These are phyloP conservation scores for Nudaria mundana DNA, from an alignment of 2,888 invertebrate species.

Conservation along the genomic window DNA sequence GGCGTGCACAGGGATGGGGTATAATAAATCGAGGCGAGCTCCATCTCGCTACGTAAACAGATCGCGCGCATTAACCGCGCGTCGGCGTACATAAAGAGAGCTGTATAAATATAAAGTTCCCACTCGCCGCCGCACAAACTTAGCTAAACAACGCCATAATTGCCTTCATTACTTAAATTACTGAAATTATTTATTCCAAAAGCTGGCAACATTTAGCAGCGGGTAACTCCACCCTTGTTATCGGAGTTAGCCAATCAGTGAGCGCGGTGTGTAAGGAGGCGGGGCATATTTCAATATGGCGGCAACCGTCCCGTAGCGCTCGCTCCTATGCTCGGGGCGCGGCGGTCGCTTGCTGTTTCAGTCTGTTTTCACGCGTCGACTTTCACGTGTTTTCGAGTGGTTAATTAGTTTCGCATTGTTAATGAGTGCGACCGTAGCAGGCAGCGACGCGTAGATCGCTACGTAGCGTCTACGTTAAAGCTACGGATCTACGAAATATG, in stretches of 20 bases:
- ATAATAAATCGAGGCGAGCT: conserved; percentile 71
- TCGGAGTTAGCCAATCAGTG: conserved; percentile 51
- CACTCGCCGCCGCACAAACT: conserved; percentile 78
- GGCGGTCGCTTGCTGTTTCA: conserved; percentile 50
- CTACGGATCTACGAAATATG: conserved; percentile 22
- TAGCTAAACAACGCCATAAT: conserved; percentile 82
- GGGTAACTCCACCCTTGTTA: conserved; percentile 52
- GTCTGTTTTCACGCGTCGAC: conserved; percentile 53
- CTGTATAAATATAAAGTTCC: conserved; percentile 81
- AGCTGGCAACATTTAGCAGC: conserved; percentile 78
- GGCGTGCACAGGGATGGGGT: conserved; percentile 66
- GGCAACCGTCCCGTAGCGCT: conserved; percentile 46
- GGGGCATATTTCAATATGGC: conserved; percentile 74
- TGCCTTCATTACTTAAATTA: conserved; percentile 82
- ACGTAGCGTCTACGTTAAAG: conserved; percentile 31
- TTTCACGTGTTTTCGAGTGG: conserved; percentile 51
- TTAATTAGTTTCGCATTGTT: conserved; percentile 53
- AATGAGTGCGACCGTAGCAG: conserved; percentile 45
- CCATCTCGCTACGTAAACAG: conserved; percentile 74
- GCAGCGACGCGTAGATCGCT: conserved; percentile 27
- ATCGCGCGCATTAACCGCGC: conserved; percentile 79
- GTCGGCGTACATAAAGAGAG: conserved; percentile 80
- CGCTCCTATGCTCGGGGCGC: conserved; percentile 44
- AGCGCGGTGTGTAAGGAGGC: conserved; percentile 47
- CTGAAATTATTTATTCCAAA: conserved; percentile 82